phyloP scores from a whole-genome alignment of 2,888 invertebrate species.

The Aspidiotus destructor region DNA sequence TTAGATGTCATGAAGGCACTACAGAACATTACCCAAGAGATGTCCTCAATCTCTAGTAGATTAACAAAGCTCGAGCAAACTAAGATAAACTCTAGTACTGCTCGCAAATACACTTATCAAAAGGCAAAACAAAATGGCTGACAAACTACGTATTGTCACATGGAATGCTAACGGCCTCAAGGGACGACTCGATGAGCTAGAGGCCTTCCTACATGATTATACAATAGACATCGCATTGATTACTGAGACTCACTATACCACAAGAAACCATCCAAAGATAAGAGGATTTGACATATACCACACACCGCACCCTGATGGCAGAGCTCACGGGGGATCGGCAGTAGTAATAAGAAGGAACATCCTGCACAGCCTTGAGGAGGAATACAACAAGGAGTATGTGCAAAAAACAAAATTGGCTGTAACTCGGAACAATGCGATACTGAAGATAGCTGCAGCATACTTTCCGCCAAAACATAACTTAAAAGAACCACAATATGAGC shows the following conservation, averaged over 20 bases:
- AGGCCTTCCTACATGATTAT: constrained; percentile 8
- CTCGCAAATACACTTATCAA: too few species aligned
- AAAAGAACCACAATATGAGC: too few species aligned
- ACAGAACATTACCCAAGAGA: background rate
- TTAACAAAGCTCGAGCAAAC: background rate
- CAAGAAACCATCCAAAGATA: background rate
- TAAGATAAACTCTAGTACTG: too few species aligned
- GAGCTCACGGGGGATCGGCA: background rate
- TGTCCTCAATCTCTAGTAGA: background rate
- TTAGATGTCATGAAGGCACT: background rate
- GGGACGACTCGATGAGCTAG: constrained; percentile 8
- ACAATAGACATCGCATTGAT: constrained; percentile 18
- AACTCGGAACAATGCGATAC: too few species aligned
- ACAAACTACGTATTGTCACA: constrained; percentile 7
- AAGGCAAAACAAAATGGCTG: background rate
- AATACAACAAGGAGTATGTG: too few species aligned
- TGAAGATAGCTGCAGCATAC: too few species aligned
- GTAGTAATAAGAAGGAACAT: constrained; percentile 2
- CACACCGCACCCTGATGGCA: background rate
- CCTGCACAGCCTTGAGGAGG: background rate
- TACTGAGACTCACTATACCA: constrained; percentile 1
- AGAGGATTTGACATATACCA: background rate
- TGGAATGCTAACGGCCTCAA: constrained; percentile 27
- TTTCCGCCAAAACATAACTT: too few species aligned
- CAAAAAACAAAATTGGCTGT: too few species aligned